Evolutionary conservation across 2,797 vertebrate species (phyloP).

Genomic region (Tiaroga cobitis): DNA sequence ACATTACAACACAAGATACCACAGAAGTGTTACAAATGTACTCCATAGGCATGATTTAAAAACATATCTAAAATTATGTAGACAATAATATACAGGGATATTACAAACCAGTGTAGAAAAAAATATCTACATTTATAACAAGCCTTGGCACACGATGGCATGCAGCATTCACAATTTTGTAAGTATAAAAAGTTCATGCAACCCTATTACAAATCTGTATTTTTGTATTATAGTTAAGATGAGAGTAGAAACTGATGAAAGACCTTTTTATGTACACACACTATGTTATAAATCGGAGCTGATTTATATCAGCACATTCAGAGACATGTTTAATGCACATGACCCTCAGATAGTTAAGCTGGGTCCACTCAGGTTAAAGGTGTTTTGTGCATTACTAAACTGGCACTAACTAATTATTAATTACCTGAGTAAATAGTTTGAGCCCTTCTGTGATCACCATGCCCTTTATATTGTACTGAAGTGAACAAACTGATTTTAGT

Average conservation of each 20-base stretch:
- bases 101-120: constrained; percentile 49
- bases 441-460: constrained; percentile 56
- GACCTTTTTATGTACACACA: not conserved
- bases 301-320: not conserved
- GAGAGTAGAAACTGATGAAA: constrained; percentile 8
- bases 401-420: constrained; percentile 33
- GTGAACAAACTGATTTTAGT: constrained; percentile 18
- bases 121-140: constrained; percentile 48
- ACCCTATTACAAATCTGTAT: constrained; percentile 8
- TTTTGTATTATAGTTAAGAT: not conserved
- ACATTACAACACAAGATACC: constrained; percentile 34
- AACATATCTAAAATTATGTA: constrained; percentile 58
- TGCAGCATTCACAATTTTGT: constrained; percentile 46
- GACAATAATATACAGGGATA: constrained; percentile 62
- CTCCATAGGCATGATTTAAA: constrained; percentile 28
- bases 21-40: constrained; percentile 18
- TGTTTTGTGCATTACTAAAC: constrained; percentile 19
- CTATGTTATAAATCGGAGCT: not conserved
- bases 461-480: constrained; percentile 38
- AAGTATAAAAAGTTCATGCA: constrained; percentile 44
- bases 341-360: constrained; percentile 3
- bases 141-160: constrained; percentile 56
- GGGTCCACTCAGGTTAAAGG: constrained; percentile 13
- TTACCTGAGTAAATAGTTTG: constrained; percentile 57
- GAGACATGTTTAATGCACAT: constrained; percentile 26